Evolutionary conservation across 2,113 vertebrate genomes (phyloP), one percentile per base, ranked within the genome.

Genomic region (Saimiri boliviensis): DNA sequence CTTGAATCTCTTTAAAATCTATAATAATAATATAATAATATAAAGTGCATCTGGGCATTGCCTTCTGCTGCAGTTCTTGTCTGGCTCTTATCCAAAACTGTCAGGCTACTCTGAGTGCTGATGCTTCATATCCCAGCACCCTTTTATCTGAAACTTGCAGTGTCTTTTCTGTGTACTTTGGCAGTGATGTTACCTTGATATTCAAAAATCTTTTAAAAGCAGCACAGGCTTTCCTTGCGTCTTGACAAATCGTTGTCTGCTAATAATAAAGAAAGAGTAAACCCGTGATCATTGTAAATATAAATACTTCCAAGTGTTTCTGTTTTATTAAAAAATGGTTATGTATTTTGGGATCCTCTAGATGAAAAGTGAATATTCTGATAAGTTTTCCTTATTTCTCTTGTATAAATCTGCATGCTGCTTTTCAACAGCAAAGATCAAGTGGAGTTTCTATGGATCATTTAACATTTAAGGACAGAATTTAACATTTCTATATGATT

Each of bases 11-110:
- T 97, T 95, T 98, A 97, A 98, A 98, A 97, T 98, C 85, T n/a
- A 97, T 90, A 94, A 95, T 97, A 98, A 97, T 98, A 98, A 98
- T 98, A 96, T 98, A 97, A 97, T 97, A 97, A 97, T 98, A 98
- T 96, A 97, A 98, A 98, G 97, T 97, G 97, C 97, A 98, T 98
- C 98, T 98, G 97, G 97, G 97, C 98, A 93, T 66, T 98, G 96
- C 97, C 98, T 98, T 98, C 88, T 54, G 23, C 97, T 94, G 94
- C 80, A 11, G 97, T 89, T 96, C 96, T 98, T 95, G 88, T 77
- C 98, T 99, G 99, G 98, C 98, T 91, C 91, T 95, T 93, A 42
- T 98, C 99, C 98, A 98, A 92, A 96, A 77, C 98, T 98, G 98
- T 98, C 98, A 97, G 87, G 87, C 98, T 89, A 83, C 90, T 73